These are phyloP conservation scores for Apamea epomidion DNA, from an alignment of 2,888 invertebrate genomes.

Conservation along the genomic window DNA sequence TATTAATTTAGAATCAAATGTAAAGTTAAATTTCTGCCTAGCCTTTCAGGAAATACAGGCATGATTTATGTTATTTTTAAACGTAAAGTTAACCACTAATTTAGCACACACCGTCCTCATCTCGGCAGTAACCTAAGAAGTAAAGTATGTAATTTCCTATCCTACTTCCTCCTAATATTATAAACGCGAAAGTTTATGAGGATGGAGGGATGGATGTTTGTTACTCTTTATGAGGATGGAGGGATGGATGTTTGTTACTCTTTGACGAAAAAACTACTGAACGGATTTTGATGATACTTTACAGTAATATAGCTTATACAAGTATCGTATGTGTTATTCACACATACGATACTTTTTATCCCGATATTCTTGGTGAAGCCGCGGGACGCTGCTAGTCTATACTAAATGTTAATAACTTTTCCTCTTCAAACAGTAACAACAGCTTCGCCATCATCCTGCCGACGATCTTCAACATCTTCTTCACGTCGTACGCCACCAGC, in stretches of 20 bases:
- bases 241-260: too few species aligned
- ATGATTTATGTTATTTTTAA: background rate
- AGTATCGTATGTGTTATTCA: too few species aligned
- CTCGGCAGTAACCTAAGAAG: background rate
- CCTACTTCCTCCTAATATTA: too few species aligned
- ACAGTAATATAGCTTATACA: too few species aligned
- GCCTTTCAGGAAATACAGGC: background rate
- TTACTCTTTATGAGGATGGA: too few species aligned
- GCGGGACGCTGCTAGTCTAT: background rate
- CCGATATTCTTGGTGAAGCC: too few species aligned
- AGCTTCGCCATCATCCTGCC: slow-evolving; percentile 90
- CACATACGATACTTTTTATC: too few species aligned
- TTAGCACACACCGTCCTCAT: background rate
- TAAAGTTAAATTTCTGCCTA: background rate
- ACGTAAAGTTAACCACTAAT: background rate
- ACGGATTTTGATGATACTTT: too few species aligned
- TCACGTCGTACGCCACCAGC: slow-evolving; percentile 81
- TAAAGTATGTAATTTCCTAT: background rate
- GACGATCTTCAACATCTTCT: slow-evolving; percentile 90
- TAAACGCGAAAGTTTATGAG: too few species aligned
- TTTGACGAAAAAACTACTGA: too few species aligned
- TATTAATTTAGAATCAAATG: background rate
- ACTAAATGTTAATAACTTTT: background rate
- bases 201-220: too few species aligned
- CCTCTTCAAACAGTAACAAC: slow-evolving; percentile 81